Evolutionary conservation across 2,888 invertebrate genomes (phyloP).

Genomic region (Chymomyza procnemis): DNA sequence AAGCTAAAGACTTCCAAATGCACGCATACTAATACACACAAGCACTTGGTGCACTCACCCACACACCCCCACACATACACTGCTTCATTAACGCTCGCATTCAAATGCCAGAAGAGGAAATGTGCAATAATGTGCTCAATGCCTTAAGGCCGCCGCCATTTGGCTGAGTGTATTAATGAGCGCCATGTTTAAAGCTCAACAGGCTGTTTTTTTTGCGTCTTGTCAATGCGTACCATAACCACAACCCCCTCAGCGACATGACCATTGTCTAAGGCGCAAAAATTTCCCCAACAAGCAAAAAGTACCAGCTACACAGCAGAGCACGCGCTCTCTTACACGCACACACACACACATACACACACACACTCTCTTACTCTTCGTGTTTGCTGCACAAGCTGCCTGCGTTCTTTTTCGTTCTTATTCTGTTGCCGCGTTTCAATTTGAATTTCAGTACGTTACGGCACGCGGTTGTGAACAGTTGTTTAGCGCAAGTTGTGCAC

Average conservation of each 20-base stretch:
- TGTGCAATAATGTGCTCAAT: constrained; percentile 56
- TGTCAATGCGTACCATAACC: no score
- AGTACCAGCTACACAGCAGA: constrained; percentile 12
- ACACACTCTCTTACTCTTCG: constrained; percentile 36
- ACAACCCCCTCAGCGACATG: no score
- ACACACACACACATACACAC: no score
- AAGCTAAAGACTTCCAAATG: background rate
- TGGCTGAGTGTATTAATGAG: background rate
- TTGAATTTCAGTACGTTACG: background rate
- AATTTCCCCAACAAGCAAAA: constrained; percentile 57
- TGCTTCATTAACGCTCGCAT: constrained; percentile 66
- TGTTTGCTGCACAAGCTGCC: background rate
- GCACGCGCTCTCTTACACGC: constrained; percentile 34
- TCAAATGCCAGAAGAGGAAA: constrained; percentile 58
- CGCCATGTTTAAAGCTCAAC: constrained; percentile 49
- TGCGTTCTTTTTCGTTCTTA: background rate
- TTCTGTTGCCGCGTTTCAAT: background rate
- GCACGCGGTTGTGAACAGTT: background rate
- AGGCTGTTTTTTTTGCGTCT: constrained; percentile 53
- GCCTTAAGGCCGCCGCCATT: background rate
- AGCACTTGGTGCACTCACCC: constrained; percentile 3
- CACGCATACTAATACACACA: constrained; percentile 2
- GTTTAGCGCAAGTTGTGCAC: background rate
- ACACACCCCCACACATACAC: background rate
- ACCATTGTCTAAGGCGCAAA: background rate